Evolutionary conservation across 2,113 vertebrate species (phyloP), one percentile per base, ranked within the genome.

Genomic region (Pollachius pollachius): DNA sequence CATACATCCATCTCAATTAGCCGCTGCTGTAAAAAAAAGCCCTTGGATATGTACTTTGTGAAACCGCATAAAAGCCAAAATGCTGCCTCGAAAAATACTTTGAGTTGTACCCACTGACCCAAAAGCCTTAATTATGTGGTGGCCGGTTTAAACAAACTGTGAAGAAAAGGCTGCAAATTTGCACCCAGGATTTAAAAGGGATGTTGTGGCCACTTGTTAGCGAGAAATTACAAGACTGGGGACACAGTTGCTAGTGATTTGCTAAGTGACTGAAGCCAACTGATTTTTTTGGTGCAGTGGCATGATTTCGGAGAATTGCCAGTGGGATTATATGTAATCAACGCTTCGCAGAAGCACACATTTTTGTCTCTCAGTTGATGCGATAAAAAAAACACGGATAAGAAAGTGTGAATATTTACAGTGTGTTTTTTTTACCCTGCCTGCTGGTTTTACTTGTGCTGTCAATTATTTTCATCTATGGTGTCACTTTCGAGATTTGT

Each of bases 81-180:
- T 66, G 67, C 27, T 66, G 65, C 57, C 62, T 75, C 52, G 69
- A 73, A 23, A 57, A 16, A 41, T 68, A 69, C 76, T 41, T 76
- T 37, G 59, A 27, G 34, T 34, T 71, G 71, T 82, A 80, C 76
- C 79, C 72, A 62, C 72, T 72, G 57, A 56, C 52, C 13, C 30
- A 25, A 68, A 76, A 72, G 72, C 59, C 54, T 72, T 76, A 67
- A 81, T 87, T 74, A 83, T 76, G 85, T 75, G 70, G 80, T 77
- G 82, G 79, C 74, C 67, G 64, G 67, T 70, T 62, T 74, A 73
- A 67, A 75, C 70, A 73, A 74, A 57, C 41, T 8, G 54, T 34
- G 30, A 64, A 12, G 75, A 27, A 64, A 16, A 52, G 73, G 63
- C 73, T 74, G 68, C 75, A 70, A 80, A 81, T 83, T 81, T 85